A percentile compares a stretch with the other conserved stretches of the same genome.
Conservation (phyloP, 2,888 invertebrate species). For the Melitaea athalia region DNA sequence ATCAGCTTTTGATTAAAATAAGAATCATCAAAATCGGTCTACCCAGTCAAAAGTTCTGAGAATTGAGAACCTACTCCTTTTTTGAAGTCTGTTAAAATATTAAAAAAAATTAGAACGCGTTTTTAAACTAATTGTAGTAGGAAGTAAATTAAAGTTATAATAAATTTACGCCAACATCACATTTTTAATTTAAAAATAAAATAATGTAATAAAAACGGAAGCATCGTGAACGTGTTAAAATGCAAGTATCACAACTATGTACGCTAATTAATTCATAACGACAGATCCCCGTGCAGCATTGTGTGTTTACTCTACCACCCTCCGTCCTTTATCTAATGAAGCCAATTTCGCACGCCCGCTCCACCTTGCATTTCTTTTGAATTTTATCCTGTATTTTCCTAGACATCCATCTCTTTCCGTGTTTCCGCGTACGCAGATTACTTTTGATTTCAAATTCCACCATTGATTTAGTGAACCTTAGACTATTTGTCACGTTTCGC, state of each 20-base stretch:
- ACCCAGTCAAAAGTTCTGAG: too few relatives aligned
- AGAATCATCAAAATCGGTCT: too few relatives aligned
- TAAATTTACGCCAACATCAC: too few relatives aligned
- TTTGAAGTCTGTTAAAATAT: too few relatives aligned
- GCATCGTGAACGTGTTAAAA: not conserved
- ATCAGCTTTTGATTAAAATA: too few relatives aligned
- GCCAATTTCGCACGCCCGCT: constrained; percentile 76
- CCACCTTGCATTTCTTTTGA: constrained; percentile 76
- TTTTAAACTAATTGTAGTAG: too few relatives aligned
- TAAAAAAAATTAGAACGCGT: too few relatives aligned
- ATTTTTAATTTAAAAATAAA: too few relatives aligned
- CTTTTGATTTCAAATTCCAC: constrained; percentile 76
- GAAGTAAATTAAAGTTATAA: too few relatives aligned
- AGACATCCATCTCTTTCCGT: constrained; percentile 76
- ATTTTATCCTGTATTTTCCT: constrained; percentile 78
- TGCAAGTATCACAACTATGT: constrained; percentile 5
- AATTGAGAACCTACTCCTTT: too few relatives aligned
- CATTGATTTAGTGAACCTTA: constrained; percentile 70
- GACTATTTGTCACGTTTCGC: constrained; percentile 36
- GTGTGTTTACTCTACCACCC: constrained; percentile 47
- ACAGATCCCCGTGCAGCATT: constrained; percentile 14
- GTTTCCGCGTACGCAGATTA: constrained; percentile 74
- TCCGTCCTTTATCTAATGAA: constrained; percentile 76
- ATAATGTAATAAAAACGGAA: not conserved
- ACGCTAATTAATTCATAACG: constrained; percentile 27